Evolutionary conservation across 2,888 invertebrate species (phyloP), one percentile per base, ranked within the genome.

Genomic region (Beris morrisii): DNA sequence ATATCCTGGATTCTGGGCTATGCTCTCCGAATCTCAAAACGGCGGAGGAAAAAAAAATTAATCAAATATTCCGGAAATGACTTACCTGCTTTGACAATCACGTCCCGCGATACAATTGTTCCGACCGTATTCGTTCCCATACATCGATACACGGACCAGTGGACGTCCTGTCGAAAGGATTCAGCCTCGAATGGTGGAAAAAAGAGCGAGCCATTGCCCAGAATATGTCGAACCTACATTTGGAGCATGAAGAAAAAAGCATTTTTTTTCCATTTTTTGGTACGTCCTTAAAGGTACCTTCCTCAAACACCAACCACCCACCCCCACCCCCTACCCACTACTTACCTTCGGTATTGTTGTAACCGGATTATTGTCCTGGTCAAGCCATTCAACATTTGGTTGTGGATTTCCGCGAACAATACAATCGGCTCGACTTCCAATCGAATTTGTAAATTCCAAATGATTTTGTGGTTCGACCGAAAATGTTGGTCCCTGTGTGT

Each of bases 101-200:
- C 82, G 76, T 84, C 84, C 67, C 84, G 78, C 66, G 84, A 84
- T 71, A 84, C 81, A 71, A 84, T 80, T 43, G 82, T 80, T 44
- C 84, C 84, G 61, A 84, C 83, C 38, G 81, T 78, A 77, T 84
- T 84, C 61, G 81, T 77, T 67, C 82, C 83, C 63, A 81, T 75
- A 72, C 85, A 85, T 68, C 82, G 82, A 75, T 85, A 85, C 45
- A 82, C 79, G 46, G 84, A 81, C 82, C 84, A 84, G 72, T 85
- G 85, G 38, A 85, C 84, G 74, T 85, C 85, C 75, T 84, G 85
- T 57, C 85, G 81, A 74, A 84, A 85, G 66, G 83, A 82, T 70
- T 84, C 84, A 9, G 84, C 83, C 65, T 83, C 82, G 75, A 85
- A 85, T 65, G 83, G 82, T 11, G 84, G 83, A 74, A 85, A 85